Evolutionary conservation across 1,140 invertebrate species (phyloP), one percentile per base, ranked within the genome.

Genomic region (Archegozetes longisetosus): DNA sequence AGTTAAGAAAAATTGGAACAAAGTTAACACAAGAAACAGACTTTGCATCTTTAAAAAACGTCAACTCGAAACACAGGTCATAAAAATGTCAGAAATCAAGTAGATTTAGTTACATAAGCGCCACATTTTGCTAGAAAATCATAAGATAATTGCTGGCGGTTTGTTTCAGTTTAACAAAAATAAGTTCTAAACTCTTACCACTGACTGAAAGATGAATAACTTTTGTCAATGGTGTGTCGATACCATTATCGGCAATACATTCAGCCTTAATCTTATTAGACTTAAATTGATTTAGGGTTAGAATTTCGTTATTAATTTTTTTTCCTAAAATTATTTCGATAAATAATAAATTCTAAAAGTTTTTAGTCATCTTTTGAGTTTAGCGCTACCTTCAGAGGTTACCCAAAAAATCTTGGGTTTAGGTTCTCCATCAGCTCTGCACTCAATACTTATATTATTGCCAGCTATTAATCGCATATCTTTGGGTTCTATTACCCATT

Each of bases 381-480:
- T n/a, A n/a, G n/a, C n/a, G 57, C 2, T 24, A 47, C 58, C 58
- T 3, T 27, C 53, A 4, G 28, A 23, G n/a, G 29, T 73, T 40
- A 68, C 70, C 90, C 90, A 95, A 2, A 82, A 84, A 14, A 92
- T 83, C 1, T 75, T 79, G 0, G 90, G 89, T 52, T 82, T 81
- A 0, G 90, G 89, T 67, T 89, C 88, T 1, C 89, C 90, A 59
- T 85, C 82, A 0, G 88, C 88, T 70, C 86, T 83, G 67, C 91
- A 95, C 68, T 91, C 82, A 1, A 94, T 71, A 2, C 80, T 80
- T 17, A 89, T 79, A 64, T 84, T 82, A 68, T 88, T 81, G 1
- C 85, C 84, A 12, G 88, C 81, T 2, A 87, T 83, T 4, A 88
- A 86, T 64, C 82, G 87, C 4, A 84, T 79, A 68, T 94, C 88